Percentiles rank a stretch among this genome's conserved stretches.
phyloP scores from a whole-genome alignment of 2,888 invertebrate genomes.

The Drosophila meridiana region DNA sequence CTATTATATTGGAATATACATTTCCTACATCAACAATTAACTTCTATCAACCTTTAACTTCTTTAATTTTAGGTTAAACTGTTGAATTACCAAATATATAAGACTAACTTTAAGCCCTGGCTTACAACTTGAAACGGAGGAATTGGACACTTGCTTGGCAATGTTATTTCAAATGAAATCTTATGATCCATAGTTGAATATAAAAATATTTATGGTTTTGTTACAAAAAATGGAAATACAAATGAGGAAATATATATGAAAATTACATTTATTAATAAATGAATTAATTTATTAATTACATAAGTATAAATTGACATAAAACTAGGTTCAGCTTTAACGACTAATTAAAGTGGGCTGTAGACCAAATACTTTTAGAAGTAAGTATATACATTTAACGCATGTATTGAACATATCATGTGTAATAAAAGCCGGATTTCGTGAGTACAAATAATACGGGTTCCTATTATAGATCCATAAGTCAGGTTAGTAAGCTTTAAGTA shows the following conservation, averaged over 20 bases:
- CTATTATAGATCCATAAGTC: neutral
- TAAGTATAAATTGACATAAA: no score
- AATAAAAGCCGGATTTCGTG: no score
- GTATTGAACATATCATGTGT: no score
- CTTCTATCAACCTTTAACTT: no score
- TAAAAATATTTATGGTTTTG: constrained; percentile 20
- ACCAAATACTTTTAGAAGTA: no score
- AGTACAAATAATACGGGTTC: neutral
- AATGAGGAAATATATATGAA: constrained; percentile 6
- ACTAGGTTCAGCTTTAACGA: no score
- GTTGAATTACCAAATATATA: constrained; percentile 14
- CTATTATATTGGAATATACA: no score
- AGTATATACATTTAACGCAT: no score
- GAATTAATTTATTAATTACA: no score
- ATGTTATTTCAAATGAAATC: constrained; percentile 24
- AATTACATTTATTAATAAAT: neutral
- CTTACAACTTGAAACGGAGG: constrained; percentile 4
- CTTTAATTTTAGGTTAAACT: constrained; percentile 37
- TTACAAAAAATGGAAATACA: constrained; percentile 12
- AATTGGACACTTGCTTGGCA: constrained; percentile 9
- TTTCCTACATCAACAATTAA: no score
- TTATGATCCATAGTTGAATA: constrained; percentile 20
- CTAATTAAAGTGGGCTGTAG: no score
- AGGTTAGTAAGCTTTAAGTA: neutral
- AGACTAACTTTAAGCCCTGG: neutral